A percentile compares a stretch with the other conserved stretches of the same genome.
Conservation (phyloP, 92 coral and sea anemone genomes). For the Palythoa grandis region DNA sequence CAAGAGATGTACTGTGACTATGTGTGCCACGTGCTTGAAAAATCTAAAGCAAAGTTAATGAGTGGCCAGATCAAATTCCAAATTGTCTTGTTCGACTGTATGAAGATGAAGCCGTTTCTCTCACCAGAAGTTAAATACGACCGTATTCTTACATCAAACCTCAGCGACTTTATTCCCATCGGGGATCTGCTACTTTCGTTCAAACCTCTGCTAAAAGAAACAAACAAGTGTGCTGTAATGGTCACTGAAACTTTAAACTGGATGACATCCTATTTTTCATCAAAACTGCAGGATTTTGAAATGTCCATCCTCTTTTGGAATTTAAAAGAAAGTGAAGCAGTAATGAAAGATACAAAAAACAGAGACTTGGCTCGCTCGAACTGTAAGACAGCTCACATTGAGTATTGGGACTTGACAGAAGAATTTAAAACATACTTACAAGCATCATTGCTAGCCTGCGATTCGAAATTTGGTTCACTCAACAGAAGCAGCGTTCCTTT, state of each 20-base stretch:
- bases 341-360: conserved; percentile 59
- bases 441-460: conserved; percentile 55
- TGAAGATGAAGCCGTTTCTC: conserved; percentile 56
- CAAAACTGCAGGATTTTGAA: background rate
- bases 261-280: conserved; percentile 19
- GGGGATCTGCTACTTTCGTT: conserved; percentile 43
- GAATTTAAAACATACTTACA: conserved; percentile 62
- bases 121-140: conserved; percentile 58
- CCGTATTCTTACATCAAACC: conserved; percentile 67
- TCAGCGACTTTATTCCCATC: conserved; percentile 61
- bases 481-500: background rate
- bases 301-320: background rate
- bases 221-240: conserved; percentile 59
- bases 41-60: background rate
- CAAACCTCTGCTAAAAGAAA: conserved; percentile 52
- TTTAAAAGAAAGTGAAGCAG: conserved; percentile 7
- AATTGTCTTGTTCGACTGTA: background rate
- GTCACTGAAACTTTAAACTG: conserved; percentile 67
- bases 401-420: conserved; percentile 54
- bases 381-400: conserved; percentile 34
- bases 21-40: background rate
- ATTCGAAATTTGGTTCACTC: background rate
- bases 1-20: background rate
- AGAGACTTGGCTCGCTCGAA: conserved; percentile 41
- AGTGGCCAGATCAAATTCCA: background rate